Percentiles rank a stretch among this genome's conserved stretches.
Evolutionary conservation across 2,888 invertebrate species (phyloP).

Genomic region (Corythucha ciliata): DNA sequence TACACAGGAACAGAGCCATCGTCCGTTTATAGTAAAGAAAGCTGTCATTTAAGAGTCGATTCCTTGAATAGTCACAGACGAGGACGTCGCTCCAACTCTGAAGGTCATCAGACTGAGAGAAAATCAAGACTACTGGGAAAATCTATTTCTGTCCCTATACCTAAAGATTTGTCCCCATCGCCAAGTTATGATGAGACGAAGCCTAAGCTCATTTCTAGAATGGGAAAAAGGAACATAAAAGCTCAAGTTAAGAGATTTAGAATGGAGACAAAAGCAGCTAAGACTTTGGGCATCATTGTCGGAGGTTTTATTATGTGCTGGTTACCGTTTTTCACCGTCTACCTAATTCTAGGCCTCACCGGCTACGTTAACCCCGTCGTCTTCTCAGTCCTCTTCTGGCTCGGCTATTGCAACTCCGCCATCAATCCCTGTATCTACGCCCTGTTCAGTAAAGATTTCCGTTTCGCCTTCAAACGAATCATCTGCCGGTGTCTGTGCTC

Average conservation of each 20-base stretch:
- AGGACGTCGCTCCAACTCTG: slow-evolving; percentile 41
- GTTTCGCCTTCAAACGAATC: slow-evolving; percentile 87
- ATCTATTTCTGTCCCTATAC: slow-evolving; percentile 29
- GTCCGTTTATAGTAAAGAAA: slow-evolving; percentile 43
- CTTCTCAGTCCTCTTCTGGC: slow-evolving; percentile 90
- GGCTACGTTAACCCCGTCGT: slow-evolving; percentile 74
- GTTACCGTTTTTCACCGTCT: slow-evolving; percentile 94
- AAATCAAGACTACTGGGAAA: slow-evolving; percentile 32
- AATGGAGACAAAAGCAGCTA: slow-evolving; percentile 95
- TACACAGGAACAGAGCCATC: slow-evolving; percentile 45
- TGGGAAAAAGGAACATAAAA: slow-evolving; percentile 84
- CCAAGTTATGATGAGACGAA: slow-evolving; percentile 39
- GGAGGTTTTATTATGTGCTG: slow-evolving; percentile 95
- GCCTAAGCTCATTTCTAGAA: slow-evolving; percentile 49
- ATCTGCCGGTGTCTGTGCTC: slow-evolving; percentile 60
- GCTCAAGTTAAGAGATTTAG: slow-evolving; percentile 83
- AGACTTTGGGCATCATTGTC: slow-evolving; percentile 92
- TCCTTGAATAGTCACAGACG: slow-evolving; percentile 40
- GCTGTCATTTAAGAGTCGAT: slow-evolving; percentile 35
- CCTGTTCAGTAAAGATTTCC: slow-evolving; percentile 87
- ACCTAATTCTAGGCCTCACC: slow-evolving; percentile 77
- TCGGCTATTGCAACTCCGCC: slow-evolving; percentile 95
- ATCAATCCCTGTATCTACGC: slow-evolving; percentile 94
- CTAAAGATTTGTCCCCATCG: slow-evolving; percentile 37
- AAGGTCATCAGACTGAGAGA: slow-evolving; percentile 47